Conservation (phyloP, 2,888 invertebrate genomes). For the Lochmaea capreae region DNA sequence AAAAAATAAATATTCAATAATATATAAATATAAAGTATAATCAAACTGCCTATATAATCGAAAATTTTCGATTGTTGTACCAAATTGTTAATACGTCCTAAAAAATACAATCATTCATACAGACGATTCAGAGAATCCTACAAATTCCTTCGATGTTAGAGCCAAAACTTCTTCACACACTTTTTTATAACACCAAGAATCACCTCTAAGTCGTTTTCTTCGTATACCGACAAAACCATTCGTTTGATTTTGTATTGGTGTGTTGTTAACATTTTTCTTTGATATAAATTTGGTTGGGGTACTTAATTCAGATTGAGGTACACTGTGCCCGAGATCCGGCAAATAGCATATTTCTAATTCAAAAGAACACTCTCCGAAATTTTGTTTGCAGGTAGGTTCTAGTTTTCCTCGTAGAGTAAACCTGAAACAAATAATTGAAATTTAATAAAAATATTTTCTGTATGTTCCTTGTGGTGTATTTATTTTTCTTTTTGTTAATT, state of each 20-base stretch:
- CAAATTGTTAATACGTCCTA: not conserved
- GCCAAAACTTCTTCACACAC: constrained; percentile 80
- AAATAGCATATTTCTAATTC: constrained; percentile 77
- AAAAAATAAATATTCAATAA: not conserved
- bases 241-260: constrained; percentile 31
- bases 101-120: constrained; percentile 48
- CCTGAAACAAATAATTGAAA: constrained; percentile 62
- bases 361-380: constrained; percentile 70
- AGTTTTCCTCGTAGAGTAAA: constrained; percentile 76
- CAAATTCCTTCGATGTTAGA: constrained; percentile 64
- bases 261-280: constrained; percentile 49
- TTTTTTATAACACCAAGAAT: constrained; percentile 84
- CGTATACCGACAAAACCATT: constrained; percentile 71
- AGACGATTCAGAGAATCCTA: constrained; percentile 53
- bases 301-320: constrained; percentile 33
- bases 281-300: constrained; percentile 57
- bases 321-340: constrained; percentile 59
- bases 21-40: not conserved
- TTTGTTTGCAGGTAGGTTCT: constrained; percentile 60
- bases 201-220: constrained; percentile 80
- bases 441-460: not conserved
- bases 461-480: no score
- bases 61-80: no score
- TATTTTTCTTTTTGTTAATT: no score
- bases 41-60: no score